Percentiles rank a stretch among this genome's conserved stretches.
Conservation (phyloP, 1,140 invertebrate genomes). For the Meloidogyne hapla region DNA sequence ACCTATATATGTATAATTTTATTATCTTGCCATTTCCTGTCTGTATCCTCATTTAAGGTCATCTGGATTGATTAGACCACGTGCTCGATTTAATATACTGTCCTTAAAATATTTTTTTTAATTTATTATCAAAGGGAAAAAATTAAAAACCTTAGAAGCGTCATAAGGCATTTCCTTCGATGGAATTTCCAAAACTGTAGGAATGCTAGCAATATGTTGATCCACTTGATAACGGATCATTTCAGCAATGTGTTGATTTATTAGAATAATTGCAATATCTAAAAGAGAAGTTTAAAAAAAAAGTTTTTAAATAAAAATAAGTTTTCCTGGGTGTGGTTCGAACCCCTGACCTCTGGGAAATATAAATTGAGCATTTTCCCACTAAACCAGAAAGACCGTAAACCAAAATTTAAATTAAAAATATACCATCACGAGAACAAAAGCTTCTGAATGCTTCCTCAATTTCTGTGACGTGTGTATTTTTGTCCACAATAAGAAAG, state of each 20-base stretch:
- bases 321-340: not conserved
- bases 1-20: too few species aligned
- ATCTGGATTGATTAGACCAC: constrained; percentile 61
- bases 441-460: constrained; percentile 96
- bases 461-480: constrained; percentile 89
- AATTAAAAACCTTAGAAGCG: constrained; percentile 76
- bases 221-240: constrained; percentile 95
- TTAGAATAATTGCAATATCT: constrained; percentile 97
- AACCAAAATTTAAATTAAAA: not conserved
- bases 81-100: constrained; percentile 60
- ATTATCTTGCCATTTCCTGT: too few species aligned
- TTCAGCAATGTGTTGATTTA: constrained; percentile 98
- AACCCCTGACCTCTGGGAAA: not conserved
- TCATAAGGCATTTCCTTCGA: constrained; percentile 99
- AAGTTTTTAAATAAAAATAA: too few species aligned
- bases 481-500: constrained; percentile 78
- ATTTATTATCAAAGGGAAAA: too few species aligned
- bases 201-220: constrained; percentile 84
- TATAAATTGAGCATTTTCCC: too few species aligned
- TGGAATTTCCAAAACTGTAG: constrained; percentile 95
- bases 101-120: constrained; percentile 40
- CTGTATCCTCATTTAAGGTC: constrained; percentile 46
- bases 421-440: constrained; percentile 76
- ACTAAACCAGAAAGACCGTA: not conserved
- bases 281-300: not conserved